Evolutionary conservation across 2,888 invertebrate genomes (phyloP), one percentile per base, ranked within the genome.

Genomic region (Caenorhabditis drosophilae): DNA sequence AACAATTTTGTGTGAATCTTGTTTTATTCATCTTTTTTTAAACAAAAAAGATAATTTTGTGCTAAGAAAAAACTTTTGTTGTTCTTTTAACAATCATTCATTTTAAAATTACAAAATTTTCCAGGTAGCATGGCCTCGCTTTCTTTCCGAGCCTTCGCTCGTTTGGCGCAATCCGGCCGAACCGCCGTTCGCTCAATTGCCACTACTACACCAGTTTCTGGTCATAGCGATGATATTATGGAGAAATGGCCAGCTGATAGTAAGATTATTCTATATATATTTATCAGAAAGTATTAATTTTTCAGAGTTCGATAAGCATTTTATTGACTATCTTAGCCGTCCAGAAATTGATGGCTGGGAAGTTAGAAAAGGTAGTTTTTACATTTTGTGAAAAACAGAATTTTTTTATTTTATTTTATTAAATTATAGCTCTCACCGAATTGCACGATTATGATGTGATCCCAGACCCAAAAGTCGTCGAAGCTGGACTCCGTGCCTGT

Each of bases 401-500:
- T n/a, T 12, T 50, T 60, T 1, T n/a, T 27, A 4, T 38, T 23
- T 31, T 2, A 22, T 34, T 41, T 34, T 41, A 16, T 47, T 18
- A 25, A 16, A 42, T 67, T 79, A 55, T 54, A 82, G 83, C 80
- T 40, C 61, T 83, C 54, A 75, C 80, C 55, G 83, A 83, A 54
- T 69, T 83, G 49, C 77, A 78, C 62, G 73, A 79, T 52, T 76
- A 67, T 62, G 83, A 83, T 67, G 77, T 80, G 38, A 80, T 83
- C 64, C 83, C 83, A 52, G 82, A 83, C 70, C 83, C 83, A 44
- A 78, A 77, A 59, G 75, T 83, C 41, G 77, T 83, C 52, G 78
- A 76, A 52, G 83, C 83, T 27, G 83, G 70, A 22, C 75, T 83
- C 40, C 77, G 82, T 68, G 97, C 97, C 0, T 94, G 94, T 86